Evolutionary conservation across 2,797 vertebrate species (phyloP).

Genomic region (Podarcis lilfordi): DNA sequence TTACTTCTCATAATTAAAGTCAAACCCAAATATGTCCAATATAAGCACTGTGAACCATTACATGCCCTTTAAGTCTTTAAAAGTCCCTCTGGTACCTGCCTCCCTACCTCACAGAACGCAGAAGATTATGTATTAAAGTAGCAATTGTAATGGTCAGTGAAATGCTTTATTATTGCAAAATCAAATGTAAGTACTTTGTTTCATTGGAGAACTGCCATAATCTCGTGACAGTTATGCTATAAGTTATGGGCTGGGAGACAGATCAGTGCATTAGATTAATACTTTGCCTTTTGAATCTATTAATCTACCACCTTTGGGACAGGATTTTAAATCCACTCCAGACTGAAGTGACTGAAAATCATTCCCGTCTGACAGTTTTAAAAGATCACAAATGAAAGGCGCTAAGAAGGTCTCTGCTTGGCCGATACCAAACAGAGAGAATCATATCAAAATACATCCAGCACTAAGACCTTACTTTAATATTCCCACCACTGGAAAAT

Average conservation of each 20-base stretch:
- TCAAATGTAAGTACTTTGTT: constrained; percentile 35
- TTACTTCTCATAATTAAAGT: constrained; percentile 11
- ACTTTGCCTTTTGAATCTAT: constrained; percentile 74
- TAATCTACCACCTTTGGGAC: constrained; percentile 72
- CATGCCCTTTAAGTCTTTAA: not conserved
- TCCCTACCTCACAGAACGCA: not conserved
- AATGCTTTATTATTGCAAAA: constrained; percentile 23
- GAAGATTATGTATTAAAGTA: not conserved
- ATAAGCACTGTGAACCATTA: not conserved
- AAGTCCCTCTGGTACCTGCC: not conserved
- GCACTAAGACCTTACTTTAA: not conserved
- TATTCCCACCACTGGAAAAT: not conserved
- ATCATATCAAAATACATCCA: constrained; percentile 38
- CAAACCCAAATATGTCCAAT: not conserved
- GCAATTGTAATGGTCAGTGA: constrained; percentile 29
- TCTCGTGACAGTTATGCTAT: constrained; percentile 54
- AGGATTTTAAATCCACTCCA: constrained; percentile 72
- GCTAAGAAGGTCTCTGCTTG: constrained; percentile 65
- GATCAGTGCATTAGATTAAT: constrained; percentile 68
- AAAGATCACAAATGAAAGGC: constrained; percentile 71
- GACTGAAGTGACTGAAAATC: constrained; percentile 76
- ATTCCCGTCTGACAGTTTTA: constrained; percentile 73
- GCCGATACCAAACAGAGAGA: constrained; percentile 38
- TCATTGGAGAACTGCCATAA: constrained; percentile 66
- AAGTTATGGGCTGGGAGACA: constrained; percentile 64